Base-by-base conservation (phyloP, 2,113 vertebrate genomes). In the Cephalopterus ornatus region DNA sequence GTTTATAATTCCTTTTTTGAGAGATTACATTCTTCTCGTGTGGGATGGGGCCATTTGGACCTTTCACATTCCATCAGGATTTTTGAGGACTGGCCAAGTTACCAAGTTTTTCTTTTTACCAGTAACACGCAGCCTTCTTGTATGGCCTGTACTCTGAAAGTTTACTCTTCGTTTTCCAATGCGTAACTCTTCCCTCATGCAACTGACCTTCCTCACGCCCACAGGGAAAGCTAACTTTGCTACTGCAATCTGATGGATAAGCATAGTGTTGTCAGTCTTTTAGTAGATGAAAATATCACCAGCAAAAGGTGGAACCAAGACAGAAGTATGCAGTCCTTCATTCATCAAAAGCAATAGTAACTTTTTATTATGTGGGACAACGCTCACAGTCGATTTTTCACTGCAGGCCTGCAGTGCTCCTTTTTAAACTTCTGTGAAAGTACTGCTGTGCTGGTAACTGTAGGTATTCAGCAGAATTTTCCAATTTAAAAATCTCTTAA, bases 1-100 rank as follows among this genome's bases (percentile, higher is more conserved):
- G 95, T 97, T 96, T 95, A 88, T 94, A 95, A 94, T 94, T 89
- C 95, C 55, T 88, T 80, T 93, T 92, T 15, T 33, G 53, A 93
- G 88, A 92, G 88, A 97, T 88, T 84, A 96, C 92, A 80, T 93
- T 96, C 74, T 96, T 85, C 92, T 89, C 4, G 5, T 5, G 9
- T 86, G 80, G 72, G 91, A 89, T 1, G 56, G 32, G 70, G 62
- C 87, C 33, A 30, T 55, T 88, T 62, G 76, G 70, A 79, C 61
- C 18, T 88, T 96, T 59, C 86, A 91, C 90, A 94, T 89, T 95
- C 96, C 55, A 1, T 33, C 33, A 88, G 73, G 89, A 95, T 96
- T 94, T 95, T 72, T 97, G 90, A 93, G 91, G 75, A 83, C 66
- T 2, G 18, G 94, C 90, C 96, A 97, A 97, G 63, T n/a, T 93